Evolutionary conservation across 1,140 invertebrate species (phyloP).

Genomic region (Euura saliciscinereae): DNA sequence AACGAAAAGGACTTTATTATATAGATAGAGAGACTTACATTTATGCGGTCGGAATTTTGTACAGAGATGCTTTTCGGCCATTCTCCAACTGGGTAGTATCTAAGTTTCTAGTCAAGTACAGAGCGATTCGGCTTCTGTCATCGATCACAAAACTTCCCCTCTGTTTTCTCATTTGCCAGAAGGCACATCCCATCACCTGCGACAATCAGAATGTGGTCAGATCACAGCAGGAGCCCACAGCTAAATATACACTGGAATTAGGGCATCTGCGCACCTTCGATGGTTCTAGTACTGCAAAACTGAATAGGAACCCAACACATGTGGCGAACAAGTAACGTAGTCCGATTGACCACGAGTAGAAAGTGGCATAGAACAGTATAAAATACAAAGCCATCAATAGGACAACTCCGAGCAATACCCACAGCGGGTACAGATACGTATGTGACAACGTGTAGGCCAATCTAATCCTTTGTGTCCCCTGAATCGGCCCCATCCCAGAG

Average conservation of each 20-base stretch:
- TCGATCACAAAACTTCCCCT: neutral
- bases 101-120: conserved; percentile 3
- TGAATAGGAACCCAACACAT: neutral
- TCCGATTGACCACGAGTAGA: neutral
- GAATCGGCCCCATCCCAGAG: neutral
- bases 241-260: no score
- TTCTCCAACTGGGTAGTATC: neutral
- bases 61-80: neutral
- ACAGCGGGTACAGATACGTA: conserved; percentile 2
- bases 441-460: neutral
- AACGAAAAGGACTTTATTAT: no score
- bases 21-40: no score
- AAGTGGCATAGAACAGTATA: neutral
- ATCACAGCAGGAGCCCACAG: no score
- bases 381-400: conserved; percentile 8
- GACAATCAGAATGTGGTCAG: neutral
- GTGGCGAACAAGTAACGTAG: neutral
- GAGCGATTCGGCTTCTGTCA: conserved; percentile 1
- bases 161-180: neutral
- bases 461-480: neutral
- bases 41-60: neutral
- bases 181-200: neutral
- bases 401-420: neutral
- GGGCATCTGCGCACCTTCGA: neutral
- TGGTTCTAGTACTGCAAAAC: conserved; percentile 6